phyloP scores from a whole-genome alignment of 2,113 vertebrate species.

The Isichthys henryi region DNA sequence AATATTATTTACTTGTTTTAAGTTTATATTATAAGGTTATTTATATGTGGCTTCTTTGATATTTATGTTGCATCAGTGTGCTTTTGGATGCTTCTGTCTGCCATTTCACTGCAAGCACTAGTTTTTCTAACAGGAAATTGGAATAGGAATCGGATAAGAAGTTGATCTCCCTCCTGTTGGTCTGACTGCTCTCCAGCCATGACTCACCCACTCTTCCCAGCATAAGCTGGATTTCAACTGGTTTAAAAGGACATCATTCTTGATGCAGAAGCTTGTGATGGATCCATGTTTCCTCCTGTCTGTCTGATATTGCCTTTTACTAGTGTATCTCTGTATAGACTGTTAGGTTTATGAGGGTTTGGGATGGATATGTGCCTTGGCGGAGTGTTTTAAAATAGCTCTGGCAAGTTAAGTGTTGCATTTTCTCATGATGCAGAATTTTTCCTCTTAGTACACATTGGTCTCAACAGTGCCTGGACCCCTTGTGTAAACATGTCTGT shows the following conservation, averaged over 20 bases:
- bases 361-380: too few relatives aligned
- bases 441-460: background rate
- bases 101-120: background rate
- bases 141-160: background rate
- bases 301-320: background rate
- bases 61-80: background rate
- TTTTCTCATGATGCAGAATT: background rate
- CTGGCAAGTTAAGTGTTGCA: background rate
- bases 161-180: background rate
- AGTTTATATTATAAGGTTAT: background rate
- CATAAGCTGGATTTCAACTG: background rate
- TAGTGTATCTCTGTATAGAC: background rate
- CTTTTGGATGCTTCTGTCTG: background rate
- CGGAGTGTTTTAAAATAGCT: background rate
- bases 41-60: background rate
- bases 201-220: background rate
- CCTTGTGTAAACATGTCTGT: constrained; percentile 1
- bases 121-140: background rate
- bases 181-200: background rate
- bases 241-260: background rate
- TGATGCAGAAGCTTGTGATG: background rate
- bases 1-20: background rate
- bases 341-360: background rate
- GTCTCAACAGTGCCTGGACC: background rate
- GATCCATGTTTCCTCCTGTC: background rate